These are phyloP conservation scores for Chrysolina americana DNA, from an alignment of 2,888 invertebrate species.

Conservation along the genomic window DNA sequence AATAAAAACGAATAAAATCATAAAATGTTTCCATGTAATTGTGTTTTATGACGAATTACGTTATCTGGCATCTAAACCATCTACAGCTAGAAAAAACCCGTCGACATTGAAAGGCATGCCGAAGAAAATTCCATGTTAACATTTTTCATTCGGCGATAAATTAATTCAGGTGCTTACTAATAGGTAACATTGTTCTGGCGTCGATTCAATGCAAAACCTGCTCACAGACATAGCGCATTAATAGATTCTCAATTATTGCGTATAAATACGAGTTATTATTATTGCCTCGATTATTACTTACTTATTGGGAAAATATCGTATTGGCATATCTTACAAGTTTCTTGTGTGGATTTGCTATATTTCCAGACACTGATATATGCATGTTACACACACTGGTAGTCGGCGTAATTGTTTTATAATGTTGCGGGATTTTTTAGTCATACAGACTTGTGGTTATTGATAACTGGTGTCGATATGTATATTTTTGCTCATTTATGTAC, in stretches of 20 bases:
- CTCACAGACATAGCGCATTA: background rate
- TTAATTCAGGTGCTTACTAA: conserved; percentile 6
- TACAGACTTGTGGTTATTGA: background rate
- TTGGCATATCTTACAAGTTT: conserved; percentile 18
- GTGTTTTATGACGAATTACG: conserved; percentile 14
- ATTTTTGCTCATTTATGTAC: background rate
- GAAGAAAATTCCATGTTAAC: conserved; percentile 16
- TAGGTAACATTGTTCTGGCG: background rate
- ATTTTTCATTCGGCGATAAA: background rate
- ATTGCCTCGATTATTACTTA: conserved; percentile 5
- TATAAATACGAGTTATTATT: conserved; percentile 7
- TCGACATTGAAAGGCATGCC: conserved; percentile 14
- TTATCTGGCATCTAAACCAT: conserved; percentile 8
- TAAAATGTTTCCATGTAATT: conserved; percentile 21
- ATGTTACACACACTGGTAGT: background rate
- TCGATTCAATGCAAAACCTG: background rate
- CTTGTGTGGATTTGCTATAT: background rate
- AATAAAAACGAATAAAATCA: conserved; percentile 30
- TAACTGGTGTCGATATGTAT: background rate
- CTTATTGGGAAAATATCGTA: conserved; percentile 8
- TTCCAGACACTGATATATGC: background rate
- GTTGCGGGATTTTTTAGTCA: background rate
- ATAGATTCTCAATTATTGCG: conserved; percentile 6
- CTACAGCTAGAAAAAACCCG: conserved; percentile 11
- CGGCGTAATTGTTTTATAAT: conserved; percentile 10